Base-by-base conservation (phyloP, 2,797 vertebrate genomes). In the Avahi laniger region DNA sequence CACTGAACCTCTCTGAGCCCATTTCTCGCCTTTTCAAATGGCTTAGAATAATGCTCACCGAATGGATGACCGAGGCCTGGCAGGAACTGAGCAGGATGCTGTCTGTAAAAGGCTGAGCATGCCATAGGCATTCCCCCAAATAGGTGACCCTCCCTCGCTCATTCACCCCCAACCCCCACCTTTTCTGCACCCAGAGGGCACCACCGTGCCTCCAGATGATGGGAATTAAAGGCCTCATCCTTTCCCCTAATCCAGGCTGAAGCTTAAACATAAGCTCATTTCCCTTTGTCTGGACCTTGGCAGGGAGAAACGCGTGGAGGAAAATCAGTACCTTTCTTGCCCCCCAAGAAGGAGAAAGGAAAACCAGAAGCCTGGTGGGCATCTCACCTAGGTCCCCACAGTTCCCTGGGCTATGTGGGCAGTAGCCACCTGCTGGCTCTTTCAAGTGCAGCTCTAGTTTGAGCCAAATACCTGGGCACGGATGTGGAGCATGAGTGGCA, bases 91-190 rank as follows among this genome's bases (percentile, higher is more conserved):
- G 57, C 41, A 4, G 20, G 17, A 2, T 9, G 9, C 22, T 13
- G 1, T 61, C 0, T 26, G 6, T 4, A 18, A 83, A 35, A 75
- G 59, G 26, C 17, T 33, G 5, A 2, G 7, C 11, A 1, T 13
- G 4, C 26, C 14, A 3, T 18, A 28, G 12, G 9, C 18, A 7
- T 48, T 90, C n/a, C 24, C n/a, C 18, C 9, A 2, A 26, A 12
- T 1, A 38, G 54, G 15, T 24, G 33, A 7, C 8, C 13, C 26
- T 14, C 7, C 7, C 5, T 41, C 4, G 0, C 2, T 18, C 24
- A 43, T 70, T 30, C 9, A 5, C 63, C 2, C 35, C 50, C 2
- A 4, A 3, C 59, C 41, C 38, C n/a, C 43, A 30, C 79, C 22
- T 43, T 67, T 52, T 78, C 73, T 46, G 48, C 28, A 20, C 26